Conservation (phyloP, 2,113 vertebrate species). For the Fregata magnificens region DNA sequence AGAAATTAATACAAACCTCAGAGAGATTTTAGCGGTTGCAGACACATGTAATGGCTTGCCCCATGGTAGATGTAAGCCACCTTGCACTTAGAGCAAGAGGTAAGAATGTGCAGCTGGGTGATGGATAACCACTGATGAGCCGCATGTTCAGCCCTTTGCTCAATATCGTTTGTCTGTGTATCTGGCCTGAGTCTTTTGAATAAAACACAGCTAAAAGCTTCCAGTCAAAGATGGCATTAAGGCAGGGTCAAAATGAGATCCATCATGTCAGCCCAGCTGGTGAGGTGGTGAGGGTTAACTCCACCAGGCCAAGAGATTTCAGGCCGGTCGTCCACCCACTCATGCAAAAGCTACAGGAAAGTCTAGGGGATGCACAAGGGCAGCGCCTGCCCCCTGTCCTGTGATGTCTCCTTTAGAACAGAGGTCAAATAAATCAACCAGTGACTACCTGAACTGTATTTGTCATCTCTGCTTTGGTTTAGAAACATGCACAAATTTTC, state of each 20-base stretch:
- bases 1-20: slow-evolving; percentile 23
- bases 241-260: not conserved
- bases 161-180: not conserved
- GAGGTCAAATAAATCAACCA: not conserved
- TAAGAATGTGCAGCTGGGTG: not conserved
- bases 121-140: not conserved
- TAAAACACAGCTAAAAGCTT: not conserved
- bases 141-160: accelerated
- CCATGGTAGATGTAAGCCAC: not conserved
- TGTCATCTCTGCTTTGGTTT: not conserved
- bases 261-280: not conserved
- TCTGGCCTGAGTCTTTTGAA: not conserved
- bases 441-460: not conserved
- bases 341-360: not conserved
- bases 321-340: accelerated
- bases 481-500: not conserved
- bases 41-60: not conserved
- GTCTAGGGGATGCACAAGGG: not conserved
- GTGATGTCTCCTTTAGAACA: not conserved
- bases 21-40: not conserved
- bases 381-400: not conserved
- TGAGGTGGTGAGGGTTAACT: not conserved
- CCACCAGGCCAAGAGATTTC: not conserved
- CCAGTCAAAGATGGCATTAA: not conserved
- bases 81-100: not conserved